Conservation (phyloP, 1,140 invertebrate species). For the Bombus affinis region DNA sequence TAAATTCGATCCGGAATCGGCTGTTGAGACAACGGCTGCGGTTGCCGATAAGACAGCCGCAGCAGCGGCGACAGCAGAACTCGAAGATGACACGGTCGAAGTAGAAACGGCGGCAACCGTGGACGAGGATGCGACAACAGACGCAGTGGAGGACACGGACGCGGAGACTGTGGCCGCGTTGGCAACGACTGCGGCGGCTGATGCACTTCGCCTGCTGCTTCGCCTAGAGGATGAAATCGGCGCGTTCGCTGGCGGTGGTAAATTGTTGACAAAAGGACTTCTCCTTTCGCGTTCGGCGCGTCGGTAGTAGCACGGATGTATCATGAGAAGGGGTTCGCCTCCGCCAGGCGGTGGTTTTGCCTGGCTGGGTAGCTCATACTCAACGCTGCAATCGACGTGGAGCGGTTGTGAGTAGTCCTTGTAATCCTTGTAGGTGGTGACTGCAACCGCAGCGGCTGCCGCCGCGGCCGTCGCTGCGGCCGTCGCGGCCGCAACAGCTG, state of each 20-base stretch:
- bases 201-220: constrained; percentile 56
- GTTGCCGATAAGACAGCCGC: constrained; percentile 56
- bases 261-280: constrained; percentile 89
- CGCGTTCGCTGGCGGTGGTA: constrained; percentile 81
- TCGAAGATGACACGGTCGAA: constrained; percentile 54
- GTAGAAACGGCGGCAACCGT: constrained; percentile 42
- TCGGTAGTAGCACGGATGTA: constrained; percentile 92
- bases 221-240: constrained; percentile 64
- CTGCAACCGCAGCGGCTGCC: constrained; percentile 53
- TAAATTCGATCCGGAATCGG: constrained; percentile 47
- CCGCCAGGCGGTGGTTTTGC: constrained; percentile 90
- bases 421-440: constrained; percentile 66
- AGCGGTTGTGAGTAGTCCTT: constrained; percentile 89
- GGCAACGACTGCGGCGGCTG: constrained; percentile 18
- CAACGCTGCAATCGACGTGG: constrained; percentile 92
- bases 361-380: constrained; percentile 92
- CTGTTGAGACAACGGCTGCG: constrained; percentile 42
- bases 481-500: constrained; percentile 23
- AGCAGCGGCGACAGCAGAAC: constrained; percentile 41
- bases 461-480: constrained; percentile 47
- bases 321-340: constrained; percentile 90
- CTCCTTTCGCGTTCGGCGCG: constrained; percentile 90
- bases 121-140: background rate
- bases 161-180: constrained; percentile 33
- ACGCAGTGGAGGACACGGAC: constrained; percentile 40